Evolutionary conservation across 2,113 vertebrate genomes (phyloP).

Genomic region (Callospermophilus lateralis): DNA sequence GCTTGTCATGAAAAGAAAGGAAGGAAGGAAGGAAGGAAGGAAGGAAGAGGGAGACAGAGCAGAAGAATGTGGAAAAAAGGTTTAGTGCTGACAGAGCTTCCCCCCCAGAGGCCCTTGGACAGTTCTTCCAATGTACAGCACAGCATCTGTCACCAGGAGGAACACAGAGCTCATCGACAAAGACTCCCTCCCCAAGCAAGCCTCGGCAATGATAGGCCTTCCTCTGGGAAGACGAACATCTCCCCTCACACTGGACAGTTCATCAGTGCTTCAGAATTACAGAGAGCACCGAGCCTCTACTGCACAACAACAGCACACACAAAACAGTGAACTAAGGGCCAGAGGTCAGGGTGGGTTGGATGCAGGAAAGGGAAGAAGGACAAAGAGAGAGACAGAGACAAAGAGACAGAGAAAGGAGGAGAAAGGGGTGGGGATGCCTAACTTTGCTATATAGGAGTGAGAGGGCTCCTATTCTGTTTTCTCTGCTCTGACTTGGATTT

Average conservation of each 20-base stretch:
- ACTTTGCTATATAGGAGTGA: neutral
- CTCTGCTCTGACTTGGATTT: neutral
- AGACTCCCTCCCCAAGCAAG: accelerated
- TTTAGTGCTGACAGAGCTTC: neutral
- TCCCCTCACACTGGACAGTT: neutral
- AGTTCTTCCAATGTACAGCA: accelerated
- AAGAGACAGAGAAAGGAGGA: neutral
- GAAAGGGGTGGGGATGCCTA: accelerated
- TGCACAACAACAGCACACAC: neutral
- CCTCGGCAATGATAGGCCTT: neutral
- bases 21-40: too few relatives aligned
- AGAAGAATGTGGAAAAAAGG: neutral
- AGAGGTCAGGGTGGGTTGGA: accelerated
- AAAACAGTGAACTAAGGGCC: neutral
- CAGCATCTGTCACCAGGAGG: neutral
- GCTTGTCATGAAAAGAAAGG: neutral
- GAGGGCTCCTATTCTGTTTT: neutral
- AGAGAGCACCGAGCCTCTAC: neutral
- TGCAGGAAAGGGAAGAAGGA: neutral
- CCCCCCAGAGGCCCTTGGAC: neutral
- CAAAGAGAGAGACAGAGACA: neutral
- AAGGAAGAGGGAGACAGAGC: neutral
- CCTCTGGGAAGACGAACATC: neutral
- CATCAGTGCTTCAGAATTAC: neutral
- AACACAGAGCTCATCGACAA: too few relatives aligned